Percentiles rank a stretch among this genome's conserved stretches.
These are phyloP conservation scores for Leiothrix lutea DNA, from an alignment of 2,113 vertebrate species.

Conservation along the genomic window DNA sequence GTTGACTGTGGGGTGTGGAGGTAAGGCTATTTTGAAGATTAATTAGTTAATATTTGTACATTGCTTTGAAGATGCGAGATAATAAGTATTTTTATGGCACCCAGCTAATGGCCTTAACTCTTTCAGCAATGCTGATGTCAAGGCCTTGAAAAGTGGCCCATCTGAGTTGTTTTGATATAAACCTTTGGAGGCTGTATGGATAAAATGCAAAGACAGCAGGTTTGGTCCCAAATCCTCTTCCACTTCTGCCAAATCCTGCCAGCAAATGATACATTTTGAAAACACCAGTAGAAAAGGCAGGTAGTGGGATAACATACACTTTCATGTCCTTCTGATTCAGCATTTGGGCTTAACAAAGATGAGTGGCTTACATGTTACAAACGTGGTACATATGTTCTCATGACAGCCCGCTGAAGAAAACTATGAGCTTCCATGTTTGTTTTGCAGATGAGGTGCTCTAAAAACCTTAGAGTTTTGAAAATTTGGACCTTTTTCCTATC, in stretches of 20 bases:
- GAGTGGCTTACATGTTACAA: neutral
- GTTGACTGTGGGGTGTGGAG: constrained; percentile 58
- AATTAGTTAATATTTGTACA: constrained; percentile 38
- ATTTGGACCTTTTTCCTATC: neutral
- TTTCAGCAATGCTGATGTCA: neutral
- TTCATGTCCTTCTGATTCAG: neutral
- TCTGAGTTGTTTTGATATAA: neutral
- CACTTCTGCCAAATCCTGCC: neutral
- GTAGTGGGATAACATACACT: neutral
- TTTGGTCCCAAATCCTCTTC: neutral
- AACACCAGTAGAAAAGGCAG: neutral
- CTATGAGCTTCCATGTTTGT: neutral
- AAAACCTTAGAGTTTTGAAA: neutral
- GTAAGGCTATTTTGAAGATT: constrained; percentile 52
- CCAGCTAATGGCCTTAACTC: constrained; percentile 6
- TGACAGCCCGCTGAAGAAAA: neutral
- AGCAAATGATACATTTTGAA: neutral
- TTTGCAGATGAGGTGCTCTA: neutral
- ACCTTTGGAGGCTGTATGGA: neutral
- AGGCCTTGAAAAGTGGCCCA: neutral
- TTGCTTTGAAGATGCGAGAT: constrained; percentile 20
- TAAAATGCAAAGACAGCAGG: neutral
- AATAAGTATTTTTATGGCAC: constrained; percentile 28
- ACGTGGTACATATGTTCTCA: neutral
- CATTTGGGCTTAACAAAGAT: neutral